Evolutionary conservation across 2,888 invertebrate species (phyloP).

Genomic region (Rotaria sp.): DNA sequence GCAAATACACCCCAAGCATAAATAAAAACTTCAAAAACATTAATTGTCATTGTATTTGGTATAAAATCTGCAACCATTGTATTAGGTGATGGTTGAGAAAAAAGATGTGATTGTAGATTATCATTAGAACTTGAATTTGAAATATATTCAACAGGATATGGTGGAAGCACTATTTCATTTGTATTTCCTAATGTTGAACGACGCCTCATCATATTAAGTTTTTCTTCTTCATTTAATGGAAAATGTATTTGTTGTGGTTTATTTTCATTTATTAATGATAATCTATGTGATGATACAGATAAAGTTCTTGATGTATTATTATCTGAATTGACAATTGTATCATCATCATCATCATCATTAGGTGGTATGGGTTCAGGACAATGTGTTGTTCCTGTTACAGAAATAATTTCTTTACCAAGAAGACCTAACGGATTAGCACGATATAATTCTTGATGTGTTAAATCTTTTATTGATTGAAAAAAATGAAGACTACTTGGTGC

Average conservation of each 20-base stretch:
- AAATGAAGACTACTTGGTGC: background rate
- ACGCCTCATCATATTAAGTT: background rate
- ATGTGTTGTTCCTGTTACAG: background rate
- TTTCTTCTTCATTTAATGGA: background rate
- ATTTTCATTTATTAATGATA: background rate
- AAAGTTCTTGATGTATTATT: background rate
- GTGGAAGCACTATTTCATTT: background rate
- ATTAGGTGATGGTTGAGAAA: background rate
- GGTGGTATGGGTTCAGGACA: background rate
- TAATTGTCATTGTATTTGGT: conserved; percentile 37
- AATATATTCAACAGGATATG: background rate
- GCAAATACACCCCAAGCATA: conserved; percentile 39
- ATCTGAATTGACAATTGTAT: background rate
- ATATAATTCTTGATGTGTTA: conserved; percentile 12
- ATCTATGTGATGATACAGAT: background rate
- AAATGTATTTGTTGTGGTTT: background rate
- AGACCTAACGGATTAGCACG: conserved; percentile 25
- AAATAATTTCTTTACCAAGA: conserved; percentile 20
- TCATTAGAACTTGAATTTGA: background rate
- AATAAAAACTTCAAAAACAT: conserved; percentile 39
- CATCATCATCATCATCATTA: background rate
- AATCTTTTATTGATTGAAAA: conserved; percentile 11
- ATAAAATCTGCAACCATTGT: conserved; percentile 30
- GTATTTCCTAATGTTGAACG: background rate
- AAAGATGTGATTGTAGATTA: background rate